Evolutionary conservation across 2,113 vertebrate species (phyloP).

Genomic region (Tyrannus savana): DNA sequence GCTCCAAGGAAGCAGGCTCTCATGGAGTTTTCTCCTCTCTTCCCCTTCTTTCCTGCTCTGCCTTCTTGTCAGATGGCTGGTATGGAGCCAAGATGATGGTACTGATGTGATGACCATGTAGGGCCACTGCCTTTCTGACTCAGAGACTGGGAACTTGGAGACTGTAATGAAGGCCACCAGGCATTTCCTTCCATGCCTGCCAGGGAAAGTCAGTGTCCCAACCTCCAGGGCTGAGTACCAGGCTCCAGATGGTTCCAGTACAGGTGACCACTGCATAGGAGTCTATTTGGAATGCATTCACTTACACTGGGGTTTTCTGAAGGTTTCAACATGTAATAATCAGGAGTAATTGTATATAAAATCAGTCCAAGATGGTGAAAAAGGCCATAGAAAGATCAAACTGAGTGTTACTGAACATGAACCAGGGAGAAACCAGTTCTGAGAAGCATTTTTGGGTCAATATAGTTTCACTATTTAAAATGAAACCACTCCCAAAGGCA

Average conservation of each 20-base stretch:
- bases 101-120: not conserved
- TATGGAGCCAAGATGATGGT: conserved; percentile 3
- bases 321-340: not conserved
- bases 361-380: not conserved
- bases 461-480: not conserved
- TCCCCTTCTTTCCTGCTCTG: not conserved
- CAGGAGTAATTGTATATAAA: not conserved
- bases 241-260: not conserved
- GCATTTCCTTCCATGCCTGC: not conserved
- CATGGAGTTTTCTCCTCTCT: not conserved
- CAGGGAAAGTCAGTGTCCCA: not conserved
- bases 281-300: not conserved
- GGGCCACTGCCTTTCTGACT: conserved; percentile 13
- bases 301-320: not conserved
- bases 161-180: not conserved
- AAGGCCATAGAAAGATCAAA: not conserved
- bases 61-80: not conserved
- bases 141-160: not conserved
- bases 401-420: not conserved
- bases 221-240: not conserved
- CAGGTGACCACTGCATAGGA: not conserved
- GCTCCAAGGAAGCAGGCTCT: not conserved
- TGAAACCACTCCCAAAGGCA: not conserved
- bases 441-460: not conserved
- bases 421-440: not conserved